These are phyloP conservation scores for Hypercompe scribonia DNA, from an alignment of 2,888 invertebrate genomes.

Conservation along the genomic window DNA sequence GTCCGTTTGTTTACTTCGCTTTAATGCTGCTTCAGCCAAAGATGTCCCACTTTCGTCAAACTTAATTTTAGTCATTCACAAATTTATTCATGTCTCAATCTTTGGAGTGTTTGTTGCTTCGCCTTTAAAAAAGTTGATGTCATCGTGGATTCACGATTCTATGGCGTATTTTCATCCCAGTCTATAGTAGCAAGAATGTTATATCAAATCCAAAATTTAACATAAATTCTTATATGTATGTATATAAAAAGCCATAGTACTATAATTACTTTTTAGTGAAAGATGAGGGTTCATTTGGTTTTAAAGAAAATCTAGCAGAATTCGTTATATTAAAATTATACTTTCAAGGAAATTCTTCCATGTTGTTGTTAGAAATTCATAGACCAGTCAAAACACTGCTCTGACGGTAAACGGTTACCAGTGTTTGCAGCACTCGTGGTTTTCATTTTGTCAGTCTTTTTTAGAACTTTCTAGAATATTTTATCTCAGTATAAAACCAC, in stretches of 20 bases:
- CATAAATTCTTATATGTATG: no score
- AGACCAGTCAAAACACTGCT: not conserved
- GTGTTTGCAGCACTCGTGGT: not conserved
- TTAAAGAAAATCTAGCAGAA: not conserved
- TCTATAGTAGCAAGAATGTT: not conserved
- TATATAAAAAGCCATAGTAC: not conserved
- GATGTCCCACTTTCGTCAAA: slow-evolving; percentile 40
- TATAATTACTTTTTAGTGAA: not conserved
- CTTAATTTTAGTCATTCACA: slow-evolving; percentile 37
- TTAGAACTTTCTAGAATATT: not conserved
- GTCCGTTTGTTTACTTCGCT: slow-evolving; percentile 39
- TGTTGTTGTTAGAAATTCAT: not conserved
- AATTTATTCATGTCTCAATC: slow-evolving; percentile 27
- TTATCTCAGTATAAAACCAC: not conserved
- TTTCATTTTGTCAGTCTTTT: no score
- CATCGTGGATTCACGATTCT: not conserved
- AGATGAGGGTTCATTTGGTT: not conserved
- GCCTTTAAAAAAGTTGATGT: not conserved
- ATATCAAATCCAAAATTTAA: no score
- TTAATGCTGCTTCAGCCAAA: slow-evolving; percentile 36
- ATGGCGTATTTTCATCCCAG: not conserved
- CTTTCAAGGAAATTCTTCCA: no score
- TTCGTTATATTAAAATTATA: no score
- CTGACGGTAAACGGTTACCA: not conserved
- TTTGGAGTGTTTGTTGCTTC: slow-evolving; percentile 14